phyloP scores from a whole-genome alignment of 2,888 invertebrate species.

The Microchrysa polita region DNA sequence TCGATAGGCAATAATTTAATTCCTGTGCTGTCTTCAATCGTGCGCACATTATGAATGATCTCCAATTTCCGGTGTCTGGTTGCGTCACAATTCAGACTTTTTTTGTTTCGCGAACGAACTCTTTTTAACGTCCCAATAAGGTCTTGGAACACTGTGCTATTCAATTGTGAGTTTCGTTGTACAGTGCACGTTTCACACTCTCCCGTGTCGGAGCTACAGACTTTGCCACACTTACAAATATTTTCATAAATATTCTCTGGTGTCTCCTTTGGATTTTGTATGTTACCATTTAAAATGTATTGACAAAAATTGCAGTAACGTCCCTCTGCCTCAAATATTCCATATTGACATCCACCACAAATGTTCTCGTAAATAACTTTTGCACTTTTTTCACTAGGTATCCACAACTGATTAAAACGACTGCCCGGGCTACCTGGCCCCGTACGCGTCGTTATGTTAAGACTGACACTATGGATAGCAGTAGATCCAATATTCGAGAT shows the following conservation, averaged over 20 bases:
- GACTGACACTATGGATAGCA: background rate
- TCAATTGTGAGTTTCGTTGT: background rate
- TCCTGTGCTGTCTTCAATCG: slow-evolving; percentile 53
- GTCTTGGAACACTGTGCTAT: slow-evolving; percentile 37
- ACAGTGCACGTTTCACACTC: slow-evolving; percentile 54
- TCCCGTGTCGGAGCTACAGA: slow-evolving; percentile 57
- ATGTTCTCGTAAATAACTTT: slow-evolving; percentile 59
- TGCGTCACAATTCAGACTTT: slow-evolving; percentile 45
- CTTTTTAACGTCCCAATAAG: slow-evolving; percentile 46
- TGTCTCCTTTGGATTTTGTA: background rate
- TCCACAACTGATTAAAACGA: slow-evolving; percentile 40
- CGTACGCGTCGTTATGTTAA: slow-evolving; percentile 6
- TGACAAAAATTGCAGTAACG: slow-evolving; percentile 61
- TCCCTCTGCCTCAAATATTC: slow-evolving; percentile 60
- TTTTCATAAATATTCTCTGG: slow-evolving; percentile 59
- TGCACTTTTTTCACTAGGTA: too few relatives aligned
- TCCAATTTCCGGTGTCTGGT: slow-evolving; percentile 54
- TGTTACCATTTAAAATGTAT: slow-evolving; percentile 58
- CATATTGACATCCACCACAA: slow-evolving; percentile 62
- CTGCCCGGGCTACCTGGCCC: slow-evolving; percentile 6
- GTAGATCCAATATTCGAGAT: too few relatives aligned
- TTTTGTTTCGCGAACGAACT: slow-evolving; percentile 41
- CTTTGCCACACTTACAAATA: slow-evolving; percentile 60
- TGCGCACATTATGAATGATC: slow-evolving; percentile 60
- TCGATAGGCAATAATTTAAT: slow-evolving; percentile 59